Percentiles rank a stretch among this genome's conserved stretches.
These are phyloP conservation scores for Hystrix brachyura DNA, from an alignment of 2,113 vertebrate genomes.

Conservation along the genomic window DNA sequence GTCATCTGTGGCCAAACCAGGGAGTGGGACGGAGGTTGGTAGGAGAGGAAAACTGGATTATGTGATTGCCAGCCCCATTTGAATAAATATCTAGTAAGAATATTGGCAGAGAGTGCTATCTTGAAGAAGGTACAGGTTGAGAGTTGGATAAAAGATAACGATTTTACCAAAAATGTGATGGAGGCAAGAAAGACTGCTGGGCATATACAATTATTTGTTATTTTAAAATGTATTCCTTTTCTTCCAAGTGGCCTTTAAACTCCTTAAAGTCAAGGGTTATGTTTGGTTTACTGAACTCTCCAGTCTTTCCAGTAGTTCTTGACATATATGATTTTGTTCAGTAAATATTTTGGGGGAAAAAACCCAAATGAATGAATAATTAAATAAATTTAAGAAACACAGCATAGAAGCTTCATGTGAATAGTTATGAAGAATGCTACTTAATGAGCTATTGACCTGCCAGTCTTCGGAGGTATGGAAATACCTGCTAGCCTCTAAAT, in stretches of 20 bases:
- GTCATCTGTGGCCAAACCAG: background rate
- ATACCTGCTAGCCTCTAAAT: background rate
- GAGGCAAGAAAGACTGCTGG: background rate
- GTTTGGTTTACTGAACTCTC: background rate
- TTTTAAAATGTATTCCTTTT: constrained; percentile 27
- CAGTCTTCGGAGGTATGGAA: background rate
- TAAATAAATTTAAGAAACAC: constrained; percentile 6
- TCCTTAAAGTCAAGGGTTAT: constrained; percentile 15
- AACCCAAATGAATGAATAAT: background rate
- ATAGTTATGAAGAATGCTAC: background rate
- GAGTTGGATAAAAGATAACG: background rate
- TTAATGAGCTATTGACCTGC: background rate
- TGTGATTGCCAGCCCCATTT: background rate
- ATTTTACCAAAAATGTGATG: background rate
- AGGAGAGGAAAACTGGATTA: background rate
- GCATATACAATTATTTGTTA: background rate
- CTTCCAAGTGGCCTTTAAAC: background rate
- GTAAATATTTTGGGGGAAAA: constrained; percentile 23
- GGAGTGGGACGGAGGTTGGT: background rate
- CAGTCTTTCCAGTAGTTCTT: background rate
- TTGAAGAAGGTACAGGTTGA: background rate
- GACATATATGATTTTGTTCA: background rate
- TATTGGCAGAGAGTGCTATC: background rate
- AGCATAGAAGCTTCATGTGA: background rate
- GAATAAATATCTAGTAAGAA: background rate